Conservation (phyloP, 2,888 invertebrate genomes). For the Meloe dianella region DNA sequence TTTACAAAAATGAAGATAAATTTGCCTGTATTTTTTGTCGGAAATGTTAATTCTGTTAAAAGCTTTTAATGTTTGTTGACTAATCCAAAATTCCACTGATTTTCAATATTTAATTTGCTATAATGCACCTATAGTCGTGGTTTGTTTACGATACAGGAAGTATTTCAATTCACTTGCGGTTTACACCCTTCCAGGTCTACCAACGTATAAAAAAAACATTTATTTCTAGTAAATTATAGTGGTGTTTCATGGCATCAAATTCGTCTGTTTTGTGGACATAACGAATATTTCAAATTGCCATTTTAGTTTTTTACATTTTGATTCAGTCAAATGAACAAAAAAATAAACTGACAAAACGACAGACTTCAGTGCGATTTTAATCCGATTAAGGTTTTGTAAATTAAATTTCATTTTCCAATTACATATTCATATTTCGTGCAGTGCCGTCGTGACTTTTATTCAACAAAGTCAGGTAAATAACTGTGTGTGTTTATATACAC, state of each 20-base stretch:
- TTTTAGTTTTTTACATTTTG: background rate
- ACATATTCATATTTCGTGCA: constrained; percentile 45
- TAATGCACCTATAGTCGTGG: too few relatives aligned
- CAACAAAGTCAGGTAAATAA: constrained; percentile 32
- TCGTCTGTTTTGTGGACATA: too few relatives aligned
- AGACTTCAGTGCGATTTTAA: constrained; percentile 42
- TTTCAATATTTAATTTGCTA: too few relatives aligned
- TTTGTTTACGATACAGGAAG: too few relatives aligned
- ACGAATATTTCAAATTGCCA: background rate
- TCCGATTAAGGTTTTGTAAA: constrained; percentile 45
- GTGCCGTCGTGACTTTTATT: constrained; percentile 36
- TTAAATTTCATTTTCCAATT: constrained; percentile 48
- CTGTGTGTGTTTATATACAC: background rate
- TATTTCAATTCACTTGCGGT: too few relatives aligned
- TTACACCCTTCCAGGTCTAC: too few relatives aligned
- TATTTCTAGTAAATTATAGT: too few relatives aligned
- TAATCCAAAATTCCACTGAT: background rate
- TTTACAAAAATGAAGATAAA: background rate
- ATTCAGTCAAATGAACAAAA: background rate
- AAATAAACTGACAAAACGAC: constrained; percentile 21
- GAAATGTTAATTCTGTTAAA: background rate
- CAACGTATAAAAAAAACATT: too few relatives aligned
- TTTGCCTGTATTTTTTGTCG: background rate
- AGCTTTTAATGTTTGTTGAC: background rate
- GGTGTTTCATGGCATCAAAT: too few relatives aligned